A percentile compares a stretch with the other conserved stretches of the same genome.
Conservation (phyloP, 2,888 invertebrate species). For the Chrysodeixis includens region DNA sequence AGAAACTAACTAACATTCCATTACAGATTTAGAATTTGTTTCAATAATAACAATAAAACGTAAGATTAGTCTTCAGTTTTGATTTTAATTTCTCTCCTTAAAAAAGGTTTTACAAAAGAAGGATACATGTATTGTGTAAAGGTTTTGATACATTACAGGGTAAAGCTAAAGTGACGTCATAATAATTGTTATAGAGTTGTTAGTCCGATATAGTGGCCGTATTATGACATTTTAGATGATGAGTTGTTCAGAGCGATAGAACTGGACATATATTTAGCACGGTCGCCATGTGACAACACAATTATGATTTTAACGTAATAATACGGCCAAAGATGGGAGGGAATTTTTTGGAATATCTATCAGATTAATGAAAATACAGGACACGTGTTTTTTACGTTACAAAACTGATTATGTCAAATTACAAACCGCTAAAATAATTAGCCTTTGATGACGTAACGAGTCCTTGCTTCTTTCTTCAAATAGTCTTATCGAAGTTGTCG, state of each 20-base stretch:
- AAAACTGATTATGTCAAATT: too few species aligned
- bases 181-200: not conserved
- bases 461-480: too few species aligned
- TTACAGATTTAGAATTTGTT: conserved; percentile 3
- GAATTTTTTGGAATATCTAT: too few species aligned
- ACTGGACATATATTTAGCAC: too few species aligned
- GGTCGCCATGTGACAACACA: not conserved
- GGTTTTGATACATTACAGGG: not conserved
- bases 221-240: not conserved
- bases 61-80: conserved; percentile 8
- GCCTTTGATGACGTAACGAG: too few species aligned
- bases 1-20: not conserved
- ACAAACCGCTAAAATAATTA: too few species aligned
- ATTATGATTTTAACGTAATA: not conserved
- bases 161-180: not conserved
- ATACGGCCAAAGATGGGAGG: too few species aligned
- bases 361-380: too few species aligned
- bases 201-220: not conserved
- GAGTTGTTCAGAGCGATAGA: not conserved
- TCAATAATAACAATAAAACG: not conserved
- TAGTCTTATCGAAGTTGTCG: too few species aligned
- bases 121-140: not conserved
- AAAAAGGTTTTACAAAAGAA: conserved; percentile 11
- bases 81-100: conserved; percentile 16
- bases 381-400: too few species aligned